Evolutionary conservation across 2,797 vertebrate species (phyloP), one percentile per base, ranked within the genome.

Genomic region (Pterois miles): DNA sequence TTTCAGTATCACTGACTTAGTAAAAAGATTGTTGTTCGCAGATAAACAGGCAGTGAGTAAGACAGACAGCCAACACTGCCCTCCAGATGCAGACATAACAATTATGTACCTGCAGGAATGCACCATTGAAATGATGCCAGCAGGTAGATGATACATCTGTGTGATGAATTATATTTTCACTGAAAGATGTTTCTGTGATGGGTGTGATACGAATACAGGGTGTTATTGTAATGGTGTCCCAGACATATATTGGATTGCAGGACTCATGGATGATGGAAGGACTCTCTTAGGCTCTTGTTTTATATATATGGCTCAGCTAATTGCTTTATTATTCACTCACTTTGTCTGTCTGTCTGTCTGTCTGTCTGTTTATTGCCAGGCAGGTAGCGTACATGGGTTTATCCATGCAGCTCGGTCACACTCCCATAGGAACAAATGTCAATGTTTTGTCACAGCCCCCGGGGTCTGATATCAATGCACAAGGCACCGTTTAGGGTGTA

Each of bases 61-160:
- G 56, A 80, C 73, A 53, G 40, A 75, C 54, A 59, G 50, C 48
- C 74, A 54, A 9, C 64, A 4, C 60, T 58, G 53, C 54, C 73
- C 31, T 75, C 43, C 84, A 31, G 36, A 70, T 31, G 71, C 65
- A 88, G 76, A 78, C 83, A 69, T 62, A 82, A 82, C 65, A 54
- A 80, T 75, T 40, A 76, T 12, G 65, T 71, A 75, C 54, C 82
- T 86, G 78, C 71, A 72, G 78, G 60, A 56, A 65, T 46, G 48
- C 29, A 2, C 38, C 23, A 36, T 31, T n/a, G 2, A 54, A 53
- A 27, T 2, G 12, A 68, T 4, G 54, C 33, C 33, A 33, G 50
- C 75, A 76, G 78, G 31, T 53, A 86, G 63, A 85, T 76, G 62
- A 63, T 25, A 77, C 78, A 80, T 59, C 52, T 65, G 57, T 22